These are phyloP conservation scores for Scarus forsteni DNA, from an alignment of 2,797 vertebrate species.

Conservation along the genomic window DNA sequence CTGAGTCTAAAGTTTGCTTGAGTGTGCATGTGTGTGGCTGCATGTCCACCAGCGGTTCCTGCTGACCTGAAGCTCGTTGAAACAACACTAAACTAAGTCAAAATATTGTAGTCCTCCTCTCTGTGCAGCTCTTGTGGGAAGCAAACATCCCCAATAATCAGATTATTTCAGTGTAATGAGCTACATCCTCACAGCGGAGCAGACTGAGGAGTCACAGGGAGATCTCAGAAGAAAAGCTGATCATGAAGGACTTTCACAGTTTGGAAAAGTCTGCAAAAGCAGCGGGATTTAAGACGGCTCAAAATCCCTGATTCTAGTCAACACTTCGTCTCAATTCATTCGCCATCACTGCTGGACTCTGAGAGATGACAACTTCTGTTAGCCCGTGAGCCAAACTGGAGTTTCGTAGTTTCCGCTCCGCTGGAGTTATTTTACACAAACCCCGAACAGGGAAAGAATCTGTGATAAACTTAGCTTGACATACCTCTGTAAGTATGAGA, in stretches of 20 bases:
- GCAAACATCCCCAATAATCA: neutral
- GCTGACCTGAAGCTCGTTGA: conserved; percentile 4
- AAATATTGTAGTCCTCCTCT: neutral
- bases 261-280: too few relatives aligned
- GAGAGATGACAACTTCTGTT: conserved; percentile 55
- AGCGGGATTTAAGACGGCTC: too few relatives aligned
- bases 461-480: neutral
- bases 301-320: neutral
- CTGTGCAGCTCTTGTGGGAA: neutral
- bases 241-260: neutral
- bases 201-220: fast-evolving
- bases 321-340: neutral
- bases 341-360: conserved; percentile 38
- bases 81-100: conserved; percentile 33
- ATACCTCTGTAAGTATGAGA: conserved; percentile 34
- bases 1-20: neutral
- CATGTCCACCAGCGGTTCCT: conserved; percentile 4
- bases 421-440: neutral
- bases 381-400: conserved; percentile 22
- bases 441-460: neutral
- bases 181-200: neutral
- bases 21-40: neutral
- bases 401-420: conserved; percentile 58
- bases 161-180: neutral
- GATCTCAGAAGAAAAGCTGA: neutral